Evolutionary conservation across 1,140 invertebrate species (phyloP).

Genomic region (Cryptotermes secundus): DNA sequence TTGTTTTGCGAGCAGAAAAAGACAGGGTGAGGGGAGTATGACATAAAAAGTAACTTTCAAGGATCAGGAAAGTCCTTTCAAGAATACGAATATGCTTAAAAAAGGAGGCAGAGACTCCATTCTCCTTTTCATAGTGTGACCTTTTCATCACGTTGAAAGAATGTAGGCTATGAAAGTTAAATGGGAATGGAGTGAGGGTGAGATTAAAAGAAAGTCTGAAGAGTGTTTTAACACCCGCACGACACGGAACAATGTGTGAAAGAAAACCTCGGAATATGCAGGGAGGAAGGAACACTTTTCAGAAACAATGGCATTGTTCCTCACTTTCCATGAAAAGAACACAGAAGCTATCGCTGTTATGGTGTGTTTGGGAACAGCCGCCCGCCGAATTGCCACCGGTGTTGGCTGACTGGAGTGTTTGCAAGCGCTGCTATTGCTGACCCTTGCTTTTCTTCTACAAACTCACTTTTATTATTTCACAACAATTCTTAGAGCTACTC

Average conservation of each 20-base stretch:
- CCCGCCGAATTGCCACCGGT: constrained; percentile 9
- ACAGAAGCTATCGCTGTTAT: neutral
- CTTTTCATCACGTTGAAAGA: constrained; percentile 3
- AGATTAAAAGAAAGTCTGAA: neutral
- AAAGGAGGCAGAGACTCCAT: neutral
- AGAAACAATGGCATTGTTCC: constrained; percentile 16
- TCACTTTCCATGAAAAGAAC: constrained; percentile 17
- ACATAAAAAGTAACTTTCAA: constrained; percentile 18
- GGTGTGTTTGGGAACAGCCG: constrained; percentile 9
- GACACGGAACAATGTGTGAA: constrained; percentile 15
- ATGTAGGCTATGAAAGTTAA: neutral
- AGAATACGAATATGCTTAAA: constrained; percentile 14
- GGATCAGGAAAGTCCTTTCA: constrained; percentile 6
- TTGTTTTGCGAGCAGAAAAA: neutral
- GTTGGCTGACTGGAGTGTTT: neutral
- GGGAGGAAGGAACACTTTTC: neutral
- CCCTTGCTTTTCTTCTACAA: neutral
- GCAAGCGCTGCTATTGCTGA: neutral
- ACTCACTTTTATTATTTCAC: neutral
- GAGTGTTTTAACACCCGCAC: constrained; percentile 15
- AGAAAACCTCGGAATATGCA: neutral
- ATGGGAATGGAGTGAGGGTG: constrained; percentile 17
- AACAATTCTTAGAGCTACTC: neutral
- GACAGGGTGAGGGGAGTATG: neutral
- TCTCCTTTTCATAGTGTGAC: neutral